phyloP scores from a whole-genome alignment of 2,797 vertebrate genomes.

The Helicolenus hilgendorfi region DNA sequence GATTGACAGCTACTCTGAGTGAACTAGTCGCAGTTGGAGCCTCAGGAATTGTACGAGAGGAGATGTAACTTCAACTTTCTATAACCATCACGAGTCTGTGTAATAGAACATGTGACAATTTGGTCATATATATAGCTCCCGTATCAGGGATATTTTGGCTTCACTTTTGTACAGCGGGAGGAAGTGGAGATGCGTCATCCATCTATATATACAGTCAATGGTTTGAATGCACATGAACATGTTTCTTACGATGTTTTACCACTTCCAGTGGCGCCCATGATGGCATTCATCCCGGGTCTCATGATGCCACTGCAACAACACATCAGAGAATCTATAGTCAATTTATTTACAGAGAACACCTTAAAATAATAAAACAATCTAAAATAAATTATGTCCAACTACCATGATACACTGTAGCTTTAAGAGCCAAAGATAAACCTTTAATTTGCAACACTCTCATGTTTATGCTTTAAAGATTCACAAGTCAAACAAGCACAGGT shows the following conservation, averaged over 20 bases:
- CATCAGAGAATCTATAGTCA: neutral
- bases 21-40: no score
- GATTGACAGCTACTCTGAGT: no score
- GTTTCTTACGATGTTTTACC: slow-evolving; percentile 92
- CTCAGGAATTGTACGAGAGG: no score
- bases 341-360: neutral
- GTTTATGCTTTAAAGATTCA: neutral
- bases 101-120: no score
- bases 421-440: neutral
- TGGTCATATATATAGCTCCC: no score
- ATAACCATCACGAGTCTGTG: no score
- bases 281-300: slow-evolving; percentile 91
- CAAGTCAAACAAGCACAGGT: neutral
- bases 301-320: slow-evolving; percentile 89
- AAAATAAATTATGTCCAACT: neutral
- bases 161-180: no score
- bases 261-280: slow-evolving; percentile 92
- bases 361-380: neutral
- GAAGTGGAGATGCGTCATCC: no score
- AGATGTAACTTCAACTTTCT: no score
- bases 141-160: no score
- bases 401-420: neutral
- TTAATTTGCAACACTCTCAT: neutral
- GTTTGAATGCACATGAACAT: neutral
- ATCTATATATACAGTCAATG: no score